Base-by-base conservation (phyloP, 2,113 vertebrate species). In the Pelecanoides urinatrix region DNA sequence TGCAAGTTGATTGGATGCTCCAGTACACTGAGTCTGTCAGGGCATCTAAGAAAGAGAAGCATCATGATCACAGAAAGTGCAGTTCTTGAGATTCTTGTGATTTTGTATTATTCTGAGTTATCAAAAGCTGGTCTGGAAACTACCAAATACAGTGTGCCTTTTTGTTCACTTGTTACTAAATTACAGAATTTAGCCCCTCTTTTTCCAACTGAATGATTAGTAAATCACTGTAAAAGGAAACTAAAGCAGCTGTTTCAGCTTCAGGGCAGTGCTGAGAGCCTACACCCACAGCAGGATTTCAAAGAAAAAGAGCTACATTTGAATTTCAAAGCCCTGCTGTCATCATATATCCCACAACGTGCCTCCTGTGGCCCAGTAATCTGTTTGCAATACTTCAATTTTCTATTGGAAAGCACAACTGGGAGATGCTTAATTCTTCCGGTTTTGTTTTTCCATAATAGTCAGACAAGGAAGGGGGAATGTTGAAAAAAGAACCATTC, bases 291-390 rank as follows among this genome's bases (percentile, higher is more conserved):
- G 93, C 94, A 97, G 87, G 49, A 81, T 97, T 97, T 97, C 92
- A 96, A 96, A 97, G 90, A 94, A 91, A 96, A 94, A 92, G 71
- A 91, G 36, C 79, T 91, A 63, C 81, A 97, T 97, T 97, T 97
- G 92, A 97, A 96, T 97, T 96, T 97, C 96, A 97, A 97, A 97
- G 96, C 82, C 40, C 79, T 89, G 87, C 85, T 95, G 94, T 93
- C 94, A 93, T 96, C 76, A 11, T 88, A 44, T 93, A 86, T 91
- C 77, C 95, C 86, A 89, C 90, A 95, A 81, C 94, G 40, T 94
- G 93, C 93, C 87, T 95, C 92, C 95, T 94, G 94, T 87, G 92
- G 80, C 86, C 72, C 62, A 90, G 75, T 97, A 94, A 96, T 95
- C 94, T 94, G 88, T 95, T 97, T 94, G 92, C 89, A 97, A 72